Evolutionary conservation across 2,888 invertebrate genomes (phyloP).

Genomic region (Latrodectus hesperus): DNA sequence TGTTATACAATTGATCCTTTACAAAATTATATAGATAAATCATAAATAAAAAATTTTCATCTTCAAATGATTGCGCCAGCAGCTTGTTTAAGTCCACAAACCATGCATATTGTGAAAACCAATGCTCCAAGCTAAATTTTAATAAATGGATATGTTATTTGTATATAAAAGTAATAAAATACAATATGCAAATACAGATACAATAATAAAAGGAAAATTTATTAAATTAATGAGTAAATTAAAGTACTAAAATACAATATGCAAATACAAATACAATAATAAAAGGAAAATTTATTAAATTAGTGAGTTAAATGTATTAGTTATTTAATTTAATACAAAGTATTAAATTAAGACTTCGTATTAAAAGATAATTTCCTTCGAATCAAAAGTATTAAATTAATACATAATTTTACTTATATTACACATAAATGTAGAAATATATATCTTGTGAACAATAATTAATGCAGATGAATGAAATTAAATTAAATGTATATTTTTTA

Average conservation of each 20-base stretch:
- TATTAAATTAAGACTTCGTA: neutral
- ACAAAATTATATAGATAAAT: conserved; percentile 19
- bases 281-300: neutral
- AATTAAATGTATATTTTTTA: too few relatives aligned
- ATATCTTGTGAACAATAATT: too few relatives aligned
- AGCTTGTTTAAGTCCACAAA: conserved; percentile 31
- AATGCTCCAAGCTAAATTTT: conserved; percentile 31
- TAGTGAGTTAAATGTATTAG: neutral
- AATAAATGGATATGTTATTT: too few relatives aligned
- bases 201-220: neutral
- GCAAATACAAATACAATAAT: neutral
- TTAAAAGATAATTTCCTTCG: neutral
- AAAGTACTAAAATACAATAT: neutral
- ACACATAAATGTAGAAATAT: too few relatives aligned
- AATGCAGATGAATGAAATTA: too few relatives aligned
- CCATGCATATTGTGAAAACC: conserved; percentile 29
- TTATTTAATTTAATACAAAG: neutral
- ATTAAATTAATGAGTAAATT: neutral
- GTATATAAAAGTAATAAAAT: neutral
- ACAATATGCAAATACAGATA: neutral
- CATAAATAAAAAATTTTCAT: neutral
- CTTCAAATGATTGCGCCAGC: conserved; percentile 38
- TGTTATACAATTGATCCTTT: conserved; percentile 2
- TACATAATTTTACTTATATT: too few relatives aligned
- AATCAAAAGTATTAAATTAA: too few relatives aligned